Conservation (phyloP, 2,888 invertebrate species). For the Coelopa pilipes region DNA sequence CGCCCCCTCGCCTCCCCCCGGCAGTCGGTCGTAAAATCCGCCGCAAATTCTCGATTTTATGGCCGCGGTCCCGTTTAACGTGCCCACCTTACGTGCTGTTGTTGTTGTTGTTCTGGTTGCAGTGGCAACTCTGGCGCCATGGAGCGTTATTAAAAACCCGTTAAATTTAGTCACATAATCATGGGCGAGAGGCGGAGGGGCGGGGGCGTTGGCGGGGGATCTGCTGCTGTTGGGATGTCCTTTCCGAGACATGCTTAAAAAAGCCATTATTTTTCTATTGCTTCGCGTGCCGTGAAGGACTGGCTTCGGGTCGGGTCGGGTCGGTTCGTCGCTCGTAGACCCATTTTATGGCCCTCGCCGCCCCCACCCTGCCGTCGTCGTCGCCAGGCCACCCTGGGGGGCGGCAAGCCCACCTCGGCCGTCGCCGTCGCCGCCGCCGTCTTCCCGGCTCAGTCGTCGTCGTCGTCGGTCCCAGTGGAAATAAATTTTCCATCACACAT, state of each 20-base stretch:
- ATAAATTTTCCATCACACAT: conserved; percentile 46
- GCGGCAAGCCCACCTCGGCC: too few relatives aligned
- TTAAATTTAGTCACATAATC: too few relatives aligned
- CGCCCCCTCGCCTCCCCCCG: too few relatives aligned
- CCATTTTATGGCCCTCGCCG: background rate
- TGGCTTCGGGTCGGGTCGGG: background rate
- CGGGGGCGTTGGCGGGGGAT: conserved; percentile 21
- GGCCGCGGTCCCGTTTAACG: background rate
- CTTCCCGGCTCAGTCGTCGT: conserved; percentile 1
- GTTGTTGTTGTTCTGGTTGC: conserved; percentile 50
- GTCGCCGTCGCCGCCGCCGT: background rate
- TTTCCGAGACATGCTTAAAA: background rate
- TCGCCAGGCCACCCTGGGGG: background rate
- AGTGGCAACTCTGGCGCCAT: conserved; percentile 38
- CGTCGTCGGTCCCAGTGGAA: background rate
- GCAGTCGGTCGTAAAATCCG: background rate
- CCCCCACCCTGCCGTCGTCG: background rate
- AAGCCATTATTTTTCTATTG: conserved; percentile 29
- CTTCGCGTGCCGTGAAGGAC: background rate
- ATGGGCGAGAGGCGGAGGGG: too few relatives aligned
- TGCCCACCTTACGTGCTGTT: background rate
- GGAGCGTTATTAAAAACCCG: too few relatives aligned
- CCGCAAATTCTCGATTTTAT: background rate
- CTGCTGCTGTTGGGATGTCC: conserved; percentile 34
- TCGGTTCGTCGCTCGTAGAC: background rate